Percentiles rank a stretch among this genome's conserved stretches.
Evolutionary conservation across 1,140 invertebrate species (phyloP).

Genomic region (Brachionus angularis): DNA sequence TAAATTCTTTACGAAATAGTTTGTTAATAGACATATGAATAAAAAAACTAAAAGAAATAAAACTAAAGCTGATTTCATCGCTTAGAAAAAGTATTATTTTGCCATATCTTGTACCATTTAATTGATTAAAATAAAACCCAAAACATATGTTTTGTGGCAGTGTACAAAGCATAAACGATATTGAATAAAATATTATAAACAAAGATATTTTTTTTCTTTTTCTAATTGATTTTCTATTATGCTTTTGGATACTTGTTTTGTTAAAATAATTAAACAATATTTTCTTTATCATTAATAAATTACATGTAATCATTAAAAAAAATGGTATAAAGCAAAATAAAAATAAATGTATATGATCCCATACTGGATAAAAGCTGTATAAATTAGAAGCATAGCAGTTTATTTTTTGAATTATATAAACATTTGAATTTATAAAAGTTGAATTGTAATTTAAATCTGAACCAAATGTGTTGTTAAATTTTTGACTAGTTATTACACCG

Average conservation of each 20-base stretch:
- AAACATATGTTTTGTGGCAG: background rate
- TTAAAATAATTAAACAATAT: too few relatives aligned
- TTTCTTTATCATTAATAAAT: constrained; percentile 18
- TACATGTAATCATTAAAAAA: constrained; percentile 26
- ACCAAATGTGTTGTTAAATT: background rate
- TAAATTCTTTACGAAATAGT: background rate
- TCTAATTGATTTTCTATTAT: background rate
- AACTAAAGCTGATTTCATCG: constrained; percentile 9
- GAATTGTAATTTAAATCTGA: too few relatives aligned
- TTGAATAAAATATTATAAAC: constrained; percentile 5
- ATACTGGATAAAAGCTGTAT: constrained; percentile 7
- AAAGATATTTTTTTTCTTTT: constrained; percentile 13
- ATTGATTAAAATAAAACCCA: constrained; percentile 7
- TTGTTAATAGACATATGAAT: constrained; percentile 12
- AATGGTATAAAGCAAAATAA: constrained; percentile 25
- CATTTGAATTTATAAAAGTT: too few relatives aligned
- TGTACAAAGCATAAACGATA: constrained; percentile 10
- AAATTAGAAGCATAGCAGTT: constrained; percentile 27
- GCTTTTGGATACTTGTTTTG: background rate
- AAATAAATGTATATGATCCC: constrained; percentile 24
- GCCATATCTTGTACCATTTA: background rate
- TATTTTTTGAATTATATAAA: constrained; percentile 11
- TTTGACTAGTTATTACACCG: background rate
- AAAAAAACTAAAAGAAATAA: constrained; percentile 30
- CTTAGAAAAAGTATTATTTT: background rate